Evolutionary conservation across 2,113 vertebrate genomes (phyloP), one percentile per base, ranked within the genome.

Genomic region (Thryonomys swinderianus): DNA sequence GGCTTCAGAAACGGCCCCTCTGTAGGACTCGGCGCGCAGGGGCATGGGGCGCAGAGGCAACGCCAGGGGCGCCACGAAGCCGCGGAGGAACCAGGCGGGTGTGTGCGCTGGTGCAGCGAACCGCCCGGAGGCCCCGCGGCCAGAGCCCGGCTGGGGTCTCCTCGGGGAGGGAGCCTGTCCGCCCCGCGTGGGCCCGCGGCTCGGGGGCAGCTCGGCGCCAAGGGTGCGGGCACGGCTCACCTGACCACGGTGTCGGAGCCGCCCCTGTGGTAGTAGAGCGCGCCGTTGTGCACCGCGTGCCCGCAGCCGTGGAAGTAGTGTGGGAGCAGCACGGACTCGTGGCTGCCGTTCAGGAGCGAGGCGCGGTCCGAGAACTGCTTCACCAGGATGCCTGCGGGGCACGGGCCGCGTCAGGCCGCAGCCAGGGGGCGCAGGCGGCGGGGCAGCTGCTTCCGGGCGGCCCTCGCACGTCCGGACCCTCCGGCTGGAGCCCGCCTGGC

Each of bases 261-360:
- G 59, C 99, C 99, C 45, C 99, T 99, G 86, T 99, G 99, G 74
- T 99, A 99, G 97, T 99, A 99, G 86, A 99, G 97, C n/a, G 98
- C 98, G 27, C 98, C 99, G 18, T 99, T 99, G 93, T 99, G 98
- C 32, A 99, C 98, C 0, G 98, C 90, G 40, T 99, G 99, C 9
- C 99, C 99, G 1, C 99, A 99, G 89, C 99, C 99, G 0, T 99
- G 98, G 95, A 99, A 99, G 87, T 99, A 98, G 61, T 99, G 99
- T 0, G 97, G 98, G 18, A 99, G 98, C 6, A 99, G 99, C 59
- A 99, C 98, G 53, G 71, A 89, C 10, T 98, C 97, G 91, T 98
- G 98, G 93, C 97, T 99, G 98, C 97, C 96, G 40, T 98, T 99
- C 96, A 99, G 98, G 95, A 99, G 98, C 0, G 99, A 98, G 18